Evolutionary conservation across 2,888 invertebrate genomes (phyloP), one percentile per base, ranked within the genome.

Genomic region (Limnephilus auricula): DNA sequence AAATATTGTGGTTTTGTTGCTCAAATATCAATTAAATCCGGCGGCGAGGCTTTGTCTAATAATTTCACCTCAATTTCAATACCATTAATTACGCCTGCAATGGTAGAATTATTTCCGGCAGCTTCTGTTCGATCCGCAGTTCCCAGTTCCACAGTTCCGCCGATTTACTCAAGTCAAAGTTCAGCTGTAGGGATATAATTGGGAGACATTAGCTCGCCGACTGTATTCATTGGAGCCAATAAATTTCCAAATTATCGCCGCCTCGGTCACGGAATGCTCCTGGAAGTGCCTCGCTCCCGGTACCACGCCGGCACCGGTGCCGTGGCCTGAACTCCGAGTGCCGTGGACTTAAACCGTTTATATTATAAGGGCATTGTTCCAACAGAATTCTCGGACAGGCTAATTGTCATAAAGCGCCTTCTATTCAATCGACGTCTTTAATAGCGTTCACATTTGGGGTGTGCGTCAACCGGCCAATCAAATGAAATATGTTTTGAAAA

Each of bases 171-270:
- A 30, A 80, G 86, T 79, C 87, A 86, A 90, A 87, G 90, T 90
- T 90, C 90, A 90, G 87, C 31, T 65, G 87, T 32, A 84, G 85
- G 83, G 34, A 78, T 84, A 89, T 91, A 91, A 92, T 91, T 92
- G 92, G 92, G 50, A 45, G 90, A 86, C 90, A 92, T 92, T 90
- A 92, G 91, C 91, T 91, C 89, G 78, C 91, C 88, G 91, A 91
- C 90, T 91, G 92, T 90, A 92, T 92, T 92, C 92, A 92, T 92
- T 91, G 89, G 90, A 65, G 91, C 65, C 79, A 83, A 92, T 92
- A 92, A 92, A 91, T 92, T 91, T 88, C 89, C 90, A 91, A 92
- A 92, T 92, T 92, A 92, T 92, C 91, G 92, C 91, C 88, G 31
- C 79, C 88, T 90, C 45, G 86, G 80, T 31, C 50, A 80, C 37